Conservation (phyloP, 2,113 vertebrate species). For the Tragulus kanchil region DNA sequence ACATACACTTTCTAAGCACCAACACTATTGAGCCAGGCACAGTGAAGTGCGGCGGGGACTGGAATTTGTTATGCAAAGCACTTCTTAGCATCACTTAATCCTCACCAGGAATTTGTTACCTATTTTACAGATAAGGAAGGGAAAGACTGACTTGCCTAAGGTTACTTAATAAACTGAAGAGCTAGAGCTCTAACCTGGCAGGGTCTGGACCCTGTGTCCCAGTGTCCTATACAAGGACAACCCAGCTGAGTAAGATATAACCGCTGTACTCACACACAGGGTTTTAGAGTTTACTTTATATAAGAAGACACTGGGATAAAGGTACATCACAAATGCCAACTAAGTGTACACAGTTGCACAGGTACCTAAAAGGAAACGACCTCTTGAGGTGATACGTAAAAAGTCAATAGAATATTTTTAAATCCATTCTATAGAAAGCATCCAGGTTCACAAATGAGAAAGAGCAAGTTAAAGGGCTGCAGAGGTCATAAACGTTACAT, state of each 20-base stretch:
- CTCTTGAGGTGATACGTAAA: neutral
- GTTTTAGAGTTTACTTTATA: slow-evolving; percentile 21
- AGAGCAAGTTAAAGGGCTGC: neutral
- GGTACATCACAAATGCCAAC: neutral
- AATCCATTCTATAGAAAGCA: neutral
- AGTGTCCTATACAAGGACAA: neutral
- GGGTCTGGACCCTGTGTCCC: neutral
- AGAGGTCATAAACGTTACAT: neutral
- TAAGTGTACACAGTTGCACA: neutral
- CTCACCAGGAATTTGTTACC: neutral
- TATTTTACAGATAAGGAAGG: neutral
- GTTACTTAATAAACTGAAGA: neutral
- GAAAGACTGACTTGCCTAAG: neutral
- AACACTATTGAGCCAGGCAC: neutral
- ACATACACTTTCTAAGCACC: neutral
- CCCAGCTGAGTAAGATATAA: neutral
- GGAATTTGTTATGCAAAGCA: neutral
- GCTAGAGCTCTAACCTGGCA: neutral
- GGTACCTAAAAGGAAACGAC: neutral
- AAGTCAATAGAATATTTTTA: neutral
- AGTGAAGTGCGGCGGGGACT: neutral
- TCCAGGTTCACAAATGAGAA: slow-evolving; percentile 21
- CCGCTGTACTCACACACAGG: neutral
- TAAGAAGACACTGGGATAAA: neutral
- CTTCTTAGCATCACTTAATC: neutral